phyloP scores from a whole-genome alignment of 2,113 vertebrate species.

The Trichechus manatus region DNA sequence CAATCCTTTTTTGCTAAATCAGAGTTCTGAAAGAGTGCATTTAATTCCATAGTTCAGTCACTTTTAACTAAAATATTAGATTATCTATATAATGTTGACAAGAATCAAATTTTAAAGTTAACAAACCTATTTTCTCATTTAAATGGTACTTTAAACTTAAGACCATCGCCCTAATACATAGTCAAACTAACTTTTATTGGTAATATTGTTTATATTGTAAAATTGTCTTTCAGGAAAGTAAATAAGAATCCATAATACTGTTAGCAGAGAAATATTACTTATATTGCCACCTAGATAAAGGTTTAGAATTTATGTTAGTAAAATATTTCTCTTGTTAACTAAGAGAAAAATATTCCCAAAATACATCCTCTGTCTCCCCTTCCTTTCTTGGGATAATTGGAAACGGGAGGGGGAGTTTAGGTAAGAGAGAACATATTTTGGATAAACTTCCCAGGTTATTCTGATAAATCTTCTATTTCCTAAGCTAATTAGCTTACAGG shows the following conservation, averaged over 20 bases:
- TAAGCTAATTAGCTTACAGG: constrained; percentile 33
- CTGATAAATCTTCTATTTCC: constrained; percentile 49
- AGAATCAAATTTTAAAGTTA: constrained; percentile 44
- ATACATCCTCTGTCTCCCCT: not conserved
- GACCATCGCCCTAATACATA: constrained; percentile 12
- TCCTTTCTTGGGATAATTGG: constrained; percentile 42
- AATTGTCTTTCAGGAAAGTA: not conserved
- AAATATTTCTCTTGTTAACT: constrained; percentile 7
- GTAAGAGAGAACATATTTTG: constrained; percentile 6
- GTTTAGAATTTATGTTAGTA: not conserved
- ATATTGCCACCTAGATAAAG: constrained; percentile 1
- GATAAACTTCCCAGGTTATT: constrained; percentile 47
- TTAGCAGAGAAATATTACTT: constrained; percentile 48
- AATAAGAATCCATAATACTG: constrained; percentile 17
- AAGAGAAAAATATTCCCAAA: constrained; percentile 7
- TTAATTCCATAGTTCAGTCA: not conserved
- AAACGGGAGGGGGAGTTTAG: not conserved
- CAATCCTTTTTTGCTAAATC: constrained; percentile 27
- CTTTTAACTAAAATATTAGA: not conserved
- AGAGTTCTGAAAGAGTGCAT: constrained; percentile 19
- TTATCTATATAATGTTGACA: not conserved
- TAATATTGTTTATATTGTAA: constrained; percentile 38
- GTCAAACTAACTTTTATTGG: constrained; percentile 19
- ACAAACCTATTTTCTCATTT: constrained; percentile 26
- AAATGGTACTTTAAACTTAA: constrained; percentile 34